Base-by-base conservation (phyloP, 2,113 vertebrate species). In the Silurus asotus region DNA sequence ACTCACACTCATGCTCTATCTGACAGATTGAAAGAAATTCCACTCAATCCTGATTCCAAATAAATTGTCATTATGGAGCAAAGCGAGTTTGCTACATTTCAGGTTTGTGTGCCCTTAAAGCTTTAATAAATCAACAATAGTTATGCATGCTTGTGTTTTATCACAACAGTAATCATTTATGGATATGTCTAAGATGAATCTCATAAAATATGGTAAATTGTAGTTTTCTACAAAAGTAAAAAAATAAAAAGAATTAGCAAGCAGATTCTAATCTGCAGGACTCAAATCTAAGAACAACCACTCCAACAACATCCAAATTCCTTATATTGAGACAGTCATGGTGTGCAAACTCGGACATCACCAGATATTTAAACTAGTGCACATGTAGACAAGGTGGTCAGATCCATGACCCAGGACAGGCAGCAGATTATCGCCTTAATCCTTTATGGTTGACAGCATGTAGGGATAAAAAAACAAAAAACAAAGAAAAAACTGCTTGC, bases 21-120 rank as follows among this genome's bases (percentile, higher is more conserved):
- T 37, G 75, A 89, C 82, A 89, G 37, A 55, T 45, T 37, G 55
- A 87, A 87, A 83, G 25, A 83, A 79, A 89, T 72, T 72, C 28
- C 49, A 51, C 14, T 58, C 4, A 56, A 79, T 69, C 51, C 61
- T 59, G 19, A 69, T 87, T 79, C n/a, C 77, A 84, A 55, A 82
- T 81, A 81, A 84, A 84, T 84, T 81, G 8, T 87, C 59, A 82
- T 89, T 81, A 84, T 51, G 19, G 58, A 37, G 67, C 45, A 62
- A 67, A 67, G 84, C 45, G 69, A 45, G 67, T 69, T 37, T 70
- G 75, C 13, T 55, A 51, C 37, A 81, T 87, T 87, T 82, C 45
- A 62, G 82, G 77, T 87, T 72, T 64, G 69, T 84, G 85, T 87
- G 78, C 69, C 78, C 77, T 56, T 80, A 74, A 72, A 81, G 56